These are phyloP conservation scores for Terrapene triunguis DNA, from an alignment of 2,113 vertebrate species.

Conservation along the genomic window DNA sequence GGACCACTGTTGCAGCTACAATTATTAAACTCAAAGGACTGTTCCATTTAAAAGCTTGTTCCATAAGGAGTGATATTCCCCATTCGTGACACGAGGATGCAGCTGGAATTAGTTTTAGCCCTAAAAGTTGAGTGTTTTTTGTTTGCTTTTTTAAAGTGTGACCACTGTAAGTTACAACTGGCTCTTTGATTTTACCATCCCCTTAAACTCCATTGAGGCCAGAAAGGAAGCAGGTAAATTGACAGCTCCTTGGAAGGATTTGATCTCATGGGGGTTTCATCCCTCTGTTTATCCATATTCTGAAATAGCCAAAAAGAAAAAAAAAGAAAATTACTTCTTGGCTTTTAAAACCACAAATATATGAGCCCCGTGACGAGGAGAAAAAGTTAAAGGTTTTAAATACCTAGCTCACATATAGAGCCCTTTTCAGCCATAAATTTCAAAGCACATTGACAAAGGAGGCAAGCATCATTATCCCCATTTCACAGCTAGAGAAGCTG, in stretches of 20 bases:
- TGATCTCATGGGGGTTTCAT: background rate
- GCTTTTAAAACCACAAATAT: background rate
- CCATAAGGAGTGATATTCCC: background rate
- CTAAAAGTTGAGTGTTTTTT: background rate
- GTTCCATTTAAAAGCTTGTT: background rate
- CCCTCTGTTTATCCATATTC: background rate
- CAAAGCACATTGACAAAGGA: background rate
- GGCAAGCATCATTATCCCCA: background rate
- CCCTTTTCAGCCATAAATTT: background rate
- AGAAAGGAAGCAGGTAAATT: background rate
- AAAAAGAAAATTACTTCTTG: background rate
- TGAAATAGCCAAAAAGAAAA: background rate
- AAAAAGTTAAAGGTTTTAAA: background rate
- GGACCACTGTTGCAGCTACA: background rate
- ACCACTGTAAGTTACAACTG: background rate
- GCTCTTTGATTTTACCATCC: background rate
- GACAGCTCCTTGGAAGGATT: background rate
- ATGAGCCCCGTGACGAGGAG: background rate
- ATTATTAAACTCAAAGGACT: background rate
- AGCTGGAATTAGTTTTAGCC: background rate
- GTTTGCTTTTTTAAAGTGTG: background rate
- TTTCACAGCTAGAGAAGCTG: background rate
- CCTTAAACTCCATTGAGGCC: background rate
- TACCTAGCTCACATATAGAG: background rate
- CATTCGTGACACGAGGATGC: accelerated